Conservation (phyloP, 2,888 invertebrate species). For the Mesorhabditis spiculigera region DNA sequence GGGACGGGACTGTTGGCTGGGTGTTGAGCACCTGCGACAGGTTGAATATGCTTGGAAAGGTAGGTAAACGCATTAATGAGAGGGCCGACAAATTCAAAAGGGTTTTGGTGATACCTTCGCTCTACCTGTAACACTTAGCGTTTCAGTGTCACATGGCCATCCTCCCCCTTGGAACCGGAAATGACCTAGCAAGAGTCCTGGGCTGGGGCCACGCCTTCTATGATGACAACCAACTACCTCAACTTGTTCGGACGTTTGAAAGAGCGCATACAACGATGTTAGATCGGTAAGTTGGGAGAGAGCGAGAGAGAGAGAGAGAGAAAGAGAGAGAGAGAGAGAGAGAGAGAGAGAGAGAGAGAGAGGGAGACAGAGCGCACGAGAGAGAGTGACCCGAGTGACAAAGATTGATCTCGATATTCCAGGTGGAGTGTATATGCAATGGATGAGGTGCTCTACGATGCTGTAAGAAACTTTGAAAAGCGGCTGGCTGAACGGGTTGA, state of each 20-base stretch:
- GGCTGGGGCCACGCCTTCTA: slow-evolving; percentile 96
- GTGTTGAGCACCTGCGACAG: slow-evolving; percentile 92
- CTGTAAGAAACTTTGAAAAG: slow-evolving; percentile 56
- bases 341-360: too few relatives aligned
- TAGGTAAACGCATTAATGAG: too few relatives aligned
- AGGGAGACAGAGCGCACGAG: too few relatives aligned
- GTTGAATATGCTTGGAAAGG: slow-evolving; percentile 73
- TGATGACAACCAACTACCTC: slow-evolving; percentile 88
- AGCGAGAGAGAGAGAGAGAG: not conserved
- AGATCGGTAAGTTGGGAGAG: slow-evolving; percentile 70
- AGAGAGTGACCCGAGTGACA: too few relatives aligned
- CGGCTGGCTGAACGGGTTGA: slow-evolving; percentile 24
- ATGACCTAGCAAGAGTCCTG: slow-evolving; percentile 87
- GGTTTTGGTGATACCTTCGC: too few relatives aligned
- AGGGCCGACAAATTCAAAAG: too few relatives aligned
- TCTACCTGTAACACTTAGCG: too few relatives aligned
- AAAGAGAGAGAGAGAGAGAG: too few relatives aligned
- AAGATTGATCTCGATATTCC: too few relatives aligned
- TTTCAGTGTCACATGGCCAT: slow-evolving; percentile 89
- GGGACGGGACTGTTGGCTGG: slow-evolving; percentile 96
- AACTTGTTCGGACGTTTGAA: slow-evolving; percentile 86
- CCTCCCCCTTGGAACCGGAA: slow-evolving; percentile 89
- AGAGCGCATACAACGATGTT: slow-evolving; percentile 95
- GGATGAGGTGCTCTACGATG: slow-evolving; percentile 56
- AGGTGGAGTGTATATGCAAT: slow-evolving; percentile 94